Conservation (phyloP, 1,140 invertebrate species). For the Anagrus nilaparvatae region DNA sequence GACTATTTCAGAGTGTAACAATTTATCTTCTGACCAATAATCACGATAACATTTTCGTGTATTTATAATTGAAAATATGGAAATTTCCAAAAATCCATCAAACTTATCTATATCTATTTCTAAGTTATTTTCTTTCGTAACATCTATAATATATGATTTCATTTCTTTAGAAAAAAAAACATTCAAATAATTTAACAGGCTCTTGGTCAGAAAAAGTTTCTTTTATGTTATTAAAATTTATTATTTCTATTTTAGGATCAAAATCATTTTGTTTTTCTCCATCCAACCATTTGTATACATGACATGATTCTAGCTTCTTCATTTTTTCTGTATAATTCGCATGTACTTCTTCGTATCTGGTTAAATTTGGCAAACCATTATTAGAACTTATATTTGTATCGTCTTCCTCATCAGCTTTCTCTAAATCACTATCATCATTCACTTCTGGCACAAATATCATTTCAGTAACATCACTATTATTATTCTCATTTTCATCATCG, state of each 20-base stretch:
- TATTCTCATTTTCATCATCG: neutral
- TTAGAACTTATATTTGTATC: constrained; percentile 3
- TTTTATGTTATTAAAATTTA: constrained; percentile 5
- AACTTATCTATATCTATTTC: neutral
- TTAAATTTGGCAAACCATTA: neutral
- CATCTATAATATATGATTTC: constrained; percentile 15
- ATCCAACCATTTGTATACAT: constrained; percentile 14
- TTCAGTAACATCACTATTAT: constrained; percentile 3
- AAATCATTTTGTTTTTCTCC: constrained; percentile 6
- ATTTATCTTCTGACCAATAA: constrained; percentile 13
- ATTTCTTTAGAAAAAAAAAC: constrained; percentile 15
- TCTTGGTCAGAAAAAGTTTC: constrained; percentile 8
- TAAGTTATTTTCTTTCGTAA: neutral
- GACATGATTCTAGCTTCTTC: constrained; percentile 14
- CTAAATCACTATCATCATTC: constrained; percentile 8
- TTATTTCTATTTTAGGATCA: constrained; percentile 2
- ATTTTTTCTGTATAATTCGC: constrained; percentile 9
- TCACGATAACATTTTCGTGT: constrained; percentile 11
- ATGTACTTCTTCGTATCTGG: constrained; percentile 11
- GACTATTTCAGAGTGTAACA: constrained; percentile 10
- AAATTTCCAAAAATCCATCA: constrained; percentile 14
- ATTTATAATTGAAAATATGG: constrained; percentile 13
- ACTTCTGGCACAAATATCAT: constrained; percentile 12
- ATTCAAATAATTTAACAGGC: constrained; percentile 14
- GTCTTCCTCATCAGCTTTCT: constrained; percentile 6